Conservation (phyloP, 2,797 vertebrate species). For the Potorous gilbertii region DNA sequence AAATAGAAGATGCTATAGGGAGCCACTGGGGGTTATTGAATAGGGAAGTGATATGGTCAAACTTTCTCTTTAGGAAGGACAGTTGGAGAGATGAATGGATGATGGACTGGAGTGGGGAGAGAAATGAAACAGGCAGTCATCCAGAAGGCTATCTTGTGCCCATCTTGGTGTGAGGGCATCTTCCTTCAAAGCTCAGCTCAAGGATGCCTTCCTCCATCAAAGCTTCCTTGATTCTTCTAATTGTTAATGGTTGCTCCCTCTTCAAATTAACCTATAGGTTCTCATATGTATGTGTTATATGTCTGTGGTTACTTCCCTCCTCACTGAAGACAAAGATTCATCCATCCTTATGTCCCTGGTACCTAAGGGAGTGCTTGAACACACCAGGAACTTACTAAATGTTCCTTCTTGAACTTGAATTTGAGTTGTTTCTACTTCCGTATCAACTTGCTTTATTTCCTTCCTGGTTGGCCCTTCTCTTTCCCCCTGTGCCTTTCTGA, state of each 20-base stretch:
- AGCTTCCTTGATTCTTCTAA: neutral
- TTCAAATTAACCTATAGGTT: neutral
- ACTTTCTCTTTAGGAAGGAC: neutral
- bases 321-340: neutral
- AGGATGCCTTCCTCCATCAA: neutral
- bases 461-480: neutral
- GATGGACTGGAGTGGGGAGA: neutral
- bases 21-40: neutral
- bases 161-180: neutral
- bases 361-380: neutral
- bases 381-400: neutral
- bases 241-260: neutral
- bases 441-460: neutral
- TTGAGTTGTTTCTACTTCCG: neutral
- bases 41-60: neutral
- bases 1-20: neutral
- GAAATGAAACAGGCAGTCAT: neutral
- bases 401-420: neutral
- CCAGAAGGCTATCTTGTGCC: neutral
- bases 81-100: neutral
- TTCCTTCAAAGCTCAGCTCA: neutral
- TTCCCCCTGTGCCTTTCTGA: neutral
- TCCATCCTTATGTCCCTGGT: neutral
- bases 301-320: neutral
- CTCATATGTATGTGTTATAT: neutral